Evolutionary conservation across 2,797 vertebrate genomes (phyloP), one percentile per base, ranked within the genome.

Genomic region (Cirrhinus molitorella): DNA sequence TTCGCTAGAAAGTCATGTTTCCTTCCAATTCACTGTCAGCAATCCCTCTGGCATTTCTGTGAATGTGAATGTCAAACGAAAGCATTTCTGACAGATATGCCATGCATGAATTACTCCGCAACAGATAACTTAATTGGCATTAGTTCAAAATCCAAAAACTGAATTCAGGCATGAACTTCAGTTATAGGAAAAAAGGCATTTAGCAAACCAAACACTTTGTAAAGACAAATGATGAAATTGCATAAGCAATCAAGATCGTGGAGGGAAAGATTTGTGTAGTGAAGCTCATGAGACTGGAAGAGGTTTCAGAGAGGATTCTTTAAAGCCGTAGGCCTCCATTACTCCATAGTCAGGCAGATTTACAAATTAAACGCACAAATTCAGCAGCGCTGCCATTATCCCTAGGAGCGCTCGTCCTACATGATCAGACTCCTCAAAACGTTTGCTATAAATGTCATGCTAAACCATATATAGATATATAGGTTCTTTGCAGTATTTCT

Each of bases 341-440:
- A 55, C 31, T 68, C 31, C 65, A 55, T 80, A 53, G 31, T 80
- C 78, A 57, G 65, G 31, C 65, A 80, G 65, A 70, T 80, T 80
- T 68, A 68, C 49, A 43, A 68, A 68, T 70, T 11, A 80, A 67
- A 49, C 2, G 43, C 63, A 66, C 25, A 53, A n/a, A 79, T 53
- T 80, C 63, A 68, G 63, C 63, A 67, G 43, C 61, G 12, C 55
- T 31, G 19, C 43, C 19, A 9, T 66, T 63, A 25, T 65, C 43
- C 25, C 45, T n/a, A 10, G 40, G n/a, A 76, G 74, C 25, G 5
- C 57, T 47, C 16, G 17, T 45, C 34, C 61, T 79, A 12, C 13
- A 14, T 16, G 19, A 67, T 51, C 61, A 37, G 19, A 37, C 28
- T 4, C 28, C 19, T 51, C 25, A 51, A 47, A 47, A 12, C 0